Evolutionary conservation across 2,888 invertebrate genomes (phyloP).

Genomic region (Lasius fuliginosus): DNA sequence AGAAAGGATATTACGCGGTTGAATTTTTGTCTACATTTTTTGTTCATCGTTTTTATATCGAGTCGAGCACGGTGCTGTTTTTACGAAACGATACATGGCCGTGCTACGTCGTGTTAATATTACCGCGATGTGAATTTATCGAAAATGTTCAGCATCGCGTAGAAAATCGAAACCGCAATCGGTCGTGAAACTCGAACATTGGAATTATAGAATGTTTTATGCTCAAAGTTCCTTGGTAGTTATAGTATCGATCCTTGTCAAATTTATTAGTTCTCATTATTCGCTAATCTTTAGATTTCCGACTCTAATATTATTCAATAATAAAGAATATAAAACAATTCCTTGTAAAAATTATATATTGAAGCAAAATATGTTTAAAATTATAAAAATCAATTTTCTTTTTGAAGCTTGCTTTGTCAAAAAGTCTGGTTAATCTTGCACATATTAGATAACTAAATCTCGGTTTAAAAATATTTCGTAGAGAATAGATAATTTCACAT

Average conservation of each 20-base stretch:
- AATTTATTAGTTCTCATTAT: background rate
- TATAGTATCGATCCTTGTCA: background rate
- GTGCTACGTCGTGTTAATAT: constrained; percentile 3
- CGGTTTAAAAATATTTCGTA: background rate
- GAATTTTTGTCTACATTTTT: constrained; percentile 28
- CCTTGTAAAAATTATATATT: background rate
- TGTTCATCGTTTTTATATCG: constrained; percentile 17
- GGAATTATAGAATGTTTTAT: constrained; percentile 7
- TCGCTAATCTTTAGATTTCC: background rate
- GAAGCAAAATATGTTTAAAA: background rate
- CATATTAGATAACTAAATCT: background rate
- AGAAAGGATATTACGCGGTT: constrained; percentile 14
- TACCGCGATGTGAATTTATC: constrained; percentile 27
- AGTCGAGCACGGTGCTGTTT: background rate
- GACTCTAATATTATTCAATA: background rate
- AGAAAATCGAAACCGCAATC: background rate
- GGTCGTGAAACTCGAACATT: background rate
- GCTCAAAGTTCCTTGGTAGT: background rate
- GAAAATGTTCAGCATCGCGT: constrained; percentile 15
- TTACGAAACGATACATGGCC: background rate
- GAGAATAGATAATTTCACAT: background rate
- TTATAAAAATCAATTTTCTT: background rate
- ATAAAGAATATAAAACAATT: background rate
- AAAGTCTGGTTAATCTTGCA: too few relatives aligned
- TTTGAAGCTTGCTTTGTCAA: background rate